These are phyloP conservation scores for Pungitius pungitius DNA, from an alignment of 2,113 vertebrate genomes.

Conservation along the genomic window DNA sequence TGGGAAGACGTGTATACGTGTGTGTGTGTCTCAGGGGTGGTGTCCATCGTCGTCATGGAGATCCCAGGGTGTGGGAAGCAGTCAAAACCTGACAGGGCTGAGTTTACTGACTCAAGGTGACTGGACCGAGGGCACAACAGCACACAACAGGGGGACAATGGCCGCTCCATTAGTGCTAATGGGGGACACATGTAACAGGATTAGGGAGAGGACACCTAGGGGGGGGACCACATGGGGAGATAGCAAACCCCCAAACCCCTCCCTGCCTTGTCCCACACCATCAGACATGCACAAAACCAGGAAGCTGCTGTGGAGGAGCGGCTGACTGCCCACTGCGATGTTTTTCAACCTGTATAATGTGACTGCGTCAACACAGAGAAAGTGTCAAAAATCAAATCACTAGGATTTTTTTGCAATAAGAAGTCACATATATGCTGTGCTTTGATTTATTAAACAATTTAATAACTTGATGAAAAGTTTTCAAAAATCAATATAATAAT, in stretches of 20 bases:
- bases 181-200: conserved; percentile 80
- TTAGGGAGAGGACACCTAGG: conserved; percentile 77
- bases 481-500: not conserved
- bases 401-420: not conserved
- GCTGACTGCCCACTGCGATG: conserved; percentile 15
- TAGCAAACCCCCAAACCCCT: conserved; percentile 36
- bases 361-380: not conserved
- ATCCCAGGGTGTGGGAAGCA: conserved; percentile 76
- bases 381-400: not conserved
- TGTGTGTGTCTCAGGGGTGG: conserved; percentile 16
- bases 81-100: conserved; percentile 73
- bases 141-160: conserved; percentile 70
- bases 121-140: conserved; percentile 57
- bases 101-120: conserved; percentile 78
- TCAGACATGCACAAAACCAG: conserved; percentile 60
- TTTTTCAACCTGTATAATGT: not conserved
- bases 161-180: conserved; percentile 76
- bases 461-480: not conserved
- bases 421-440: not conserved
- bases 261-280: conserved; percentile 56
- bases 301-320: not conserved
- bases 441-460: not conserved
- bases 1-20: not conserved
- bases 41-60: conserved; percentile 67
- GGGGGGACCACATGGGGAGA: conserved; percentile 78